phyloP scores from a whole-genome alignment of 2,797 vertebrate species.

The Octomys mimax region DNA sequence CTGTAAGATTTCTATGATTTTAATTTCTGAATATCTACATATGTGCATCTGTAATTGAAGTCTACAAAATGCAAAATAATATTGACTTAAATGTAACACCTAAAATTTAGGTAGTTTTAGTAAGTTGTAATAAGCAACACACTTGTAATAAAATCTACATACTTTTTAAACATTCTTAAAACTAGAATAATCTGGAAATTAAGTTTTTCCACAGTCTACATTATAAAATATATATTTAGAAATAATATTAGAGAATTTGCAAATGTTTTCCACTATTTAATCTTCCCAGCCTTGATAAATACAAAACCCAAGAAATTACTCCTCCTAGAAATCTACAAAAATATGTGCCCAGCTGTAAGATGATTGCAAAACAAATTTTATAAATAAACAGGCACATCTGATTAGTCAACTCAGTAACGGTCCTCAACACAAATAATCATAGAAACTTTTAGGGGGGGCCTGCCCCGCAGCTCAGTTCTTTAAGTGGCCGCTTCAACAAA shows the following conservation, averaged over 20 bases:
- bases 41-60: constrained; percentile 37
- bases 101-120: constrained; percentile 65
- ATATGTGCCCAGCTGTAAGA: constrained; percentile 36
- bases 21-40: constrained; percentile 67
- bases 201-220: constrained; percentile 14
- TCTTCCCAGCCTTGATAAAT: constrained; percentile 54
- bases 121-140: constrained; percentile 67
- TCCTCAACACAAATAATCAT: not conserved
- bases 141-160: constrained; percentile 57
- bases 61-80: constrained; percentile 66
- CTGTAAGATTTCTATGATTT: constrained; percentile 21
- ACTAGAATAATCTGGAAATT: not conserved
- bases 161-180: constrained; percentile 5
- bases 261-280: constrained; percentile 46
- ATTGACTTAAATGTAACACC: constrained; percentile 59
- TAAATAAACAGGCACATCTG: constrained; percentile 68
- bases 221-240: constrained; percentile 59
- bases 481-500: too few species aligned
- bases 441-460: not conserved
- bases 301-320: constrained; percentile 45
- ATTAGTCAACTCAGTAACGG: constrained; percentile 37
- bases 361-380: not conserved
- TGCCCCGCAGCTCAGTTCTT: too few species aligned
- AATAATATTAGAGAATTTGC: constrained; percentile 57
- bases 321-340: constrained; percentile 36